Base-by-base conservation (phyloP, 2,113 vertebrate species). In the Corythornis madagascariensis region DNA sequence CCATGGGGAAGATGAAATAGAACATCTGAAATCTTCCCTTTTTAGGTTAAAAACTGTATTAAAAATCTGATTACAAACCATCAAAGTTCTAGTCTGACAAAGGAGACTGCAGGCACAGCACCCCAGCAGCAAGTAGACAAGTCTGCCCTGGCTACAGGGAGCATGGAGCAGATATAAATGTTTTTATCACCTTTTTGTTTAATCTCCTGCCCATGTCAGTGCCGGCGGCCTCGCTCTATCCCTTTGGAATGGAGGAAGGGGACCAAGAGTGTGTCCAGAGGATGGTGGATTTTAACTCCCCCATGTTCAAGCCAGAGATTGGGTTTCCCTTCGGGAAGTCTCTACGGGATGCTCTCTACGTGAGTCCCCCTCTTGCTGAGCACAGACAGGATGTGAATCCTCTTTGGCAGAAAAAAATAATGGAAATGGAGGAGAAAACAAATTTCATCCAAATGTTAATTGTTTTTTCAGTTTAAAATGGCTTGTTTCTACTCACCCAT, bases 301-400 rank as follows among this genome's bases (percentile, higher is more conserved):
- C 74, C 0, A 33, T 98, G 65, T 97, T 98, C 94, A 97, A 88
- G 83, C 96, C 97, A 25, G 91, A 78, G 81, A 97, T 97, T 11
- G 97, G 98, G 29, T 97, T 98, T 80, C 98, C 97, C 2, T 88
- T 98, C 0, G 98, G 98, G 59, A 97, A 96, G 45, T 92, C 71
- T 0, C 95, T 98, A 43, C 78, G 18, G 35, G 92, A 97, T 65
- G 76, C 63, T 65, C 91, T 98, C 59, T 98, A 97, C 0, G 97
- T 98, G 86, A 98, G 97, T 98, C 17, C 5, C n/a, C 19, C 22
- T 4, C 18, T 82, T 4, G 1, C 12, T 1, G 6, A 71, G 69
- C 7, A 43, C 6, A 1, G 38, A 22, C 70, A 16, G 40, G 18
- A 73, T 47, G 42, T 61, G 42, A n/a, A 20, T 9, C 31, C 28